A percentile compares a stretch with the other conserved stretches of the same genome.
Evolutionary conservation across 2,113 vertebrate species (phyloP).

Genomic region (Notechis scutatus): DNA sequence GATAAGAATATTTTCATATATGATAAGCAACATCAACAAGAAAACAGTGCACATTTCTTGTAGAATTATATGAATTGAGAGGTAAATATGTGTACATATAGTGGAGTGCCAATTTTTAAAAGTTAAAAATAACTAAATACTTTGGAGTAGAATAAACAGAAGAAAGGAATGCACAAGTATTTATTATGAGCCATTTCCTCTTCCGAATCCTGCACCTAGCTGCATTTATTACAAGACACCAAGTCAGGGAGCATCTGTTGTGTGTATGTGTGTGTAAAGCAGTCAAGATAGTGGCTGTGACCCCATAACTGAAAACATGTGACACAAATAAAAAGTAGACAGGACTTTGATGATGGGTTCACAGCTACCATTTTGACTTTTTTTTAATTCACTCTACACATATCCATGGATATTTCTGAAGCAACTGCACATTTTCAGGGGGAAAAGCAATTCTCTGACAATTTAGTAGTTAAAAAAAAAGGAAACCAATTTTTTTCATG

Average conservation of each 20-base stretch:
- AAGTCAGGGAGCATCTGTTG: neutral
- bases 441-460: neutral
- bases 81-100: neutral
- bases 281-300: neutral
- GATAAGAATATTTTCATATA: neutral
- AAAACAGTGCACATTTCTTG: neutral
- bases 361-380: neutral
- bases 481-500: neutral
- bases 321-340: neutral
- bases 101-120: neutral
- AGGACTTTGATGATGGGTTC: neutral
- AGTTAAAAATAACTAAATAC: neutral
- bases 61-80: neutral
- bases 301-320: neutral
- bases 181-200: neutral
- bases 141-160: neutral
- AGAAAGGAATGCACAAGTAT: neutral
- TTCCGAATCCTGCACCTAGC: neutral
- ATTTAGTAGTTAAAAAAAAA: neutral
- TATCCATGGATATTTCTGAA: neutral
- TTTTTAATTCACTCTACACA: neutral
- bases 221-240: neutral
- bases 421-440: neutral
- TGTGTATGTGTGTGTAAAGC: neutral
- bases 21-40: neutral